These are phyloP conservation scores for Elysia crispata DNA, from an alignment of 2,888 invertebrate genomes.

Conservation along the genomic window DNA sequence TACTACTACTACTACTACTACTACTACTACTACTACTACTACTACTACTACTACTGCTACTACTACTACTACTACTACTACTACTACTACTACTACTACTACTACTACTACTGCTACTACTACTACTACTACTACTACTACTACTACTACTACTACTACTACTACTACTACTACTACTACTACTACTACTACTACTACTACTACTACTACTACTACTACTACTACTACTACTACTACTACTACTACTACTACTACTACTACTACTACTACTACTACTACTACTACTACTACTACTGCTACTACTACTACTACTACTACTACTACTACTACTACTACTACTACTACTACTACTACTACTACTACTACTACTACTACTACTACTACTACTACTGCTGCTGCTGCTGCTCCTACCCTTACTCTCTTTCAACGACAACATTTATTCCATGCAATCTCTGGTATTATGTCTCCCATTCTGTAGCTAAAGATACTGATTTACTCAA, in stretches of 20 bases:
- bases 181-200: constrained; percentile 35
- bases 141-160: constrained; percentile 32
- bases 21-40: constrained; percentile 17
- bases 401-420: no score
- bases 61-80: constrained; percentile 33
- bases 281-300: no score
- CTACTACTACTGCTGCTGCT: constrained; percentile 9
- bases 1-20: constrained; percentile 10
- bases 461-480: no score
- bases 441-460: no score
- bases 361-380: constrained; percentile 9
- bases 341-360: constrained; percentile 9
- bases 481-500: no score
- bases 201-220: constrained; percentile 35
- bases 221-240: constrained; percentile 30
- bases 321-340: constrained; percentile 4
- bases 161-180: constrained; percentile 32
- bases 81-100: not conserved
- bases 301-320: constrained; percentile 9
- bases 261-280: no score
- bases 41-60: constrained; percentile 6
- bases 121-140: constrained; percentile 29
- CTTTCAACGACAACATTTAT: no score
- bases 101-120: constrained; percentile 26
- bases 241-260: constrained; percentile 13